Base-by-base conservation (phyloP, 2,888 invertebrate species). In the Chirona hameri region DNA sequence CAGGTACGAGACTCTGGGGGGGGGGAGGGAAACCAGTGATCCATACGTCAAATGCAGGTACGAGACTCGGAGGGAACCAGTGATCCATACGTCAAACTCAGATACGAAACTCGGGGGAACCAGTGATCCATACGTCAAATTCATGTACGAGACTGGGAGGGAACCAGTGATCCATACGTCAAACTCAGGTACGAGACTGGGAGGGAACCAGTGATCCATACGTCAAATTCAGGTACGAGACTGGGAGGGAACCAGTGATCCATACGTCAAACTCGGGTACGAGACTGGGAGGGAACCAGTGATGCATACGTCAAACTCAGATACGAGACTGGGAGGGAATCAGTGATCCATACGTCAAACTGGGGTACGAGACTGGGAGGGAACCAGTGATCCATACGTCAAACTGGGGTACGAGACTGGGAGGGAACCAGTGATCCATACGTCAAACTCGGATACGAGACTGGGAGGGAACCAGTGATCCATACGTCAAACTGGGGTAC, bases 121-220 rank as follows among this genome's bases (percentile, higher is more conserved):
- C 84, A 98, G 97, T 89, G 98, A 98, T 90, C 98, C 98, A 39
- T 98, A 98, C 90, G 97, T 98, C 83, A 98, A 98, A 91, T 97
- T 98, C 90, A 84, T n/a, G n/a, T n/a, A n/a, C n/a, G n/a, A n/a
- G 85, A 85, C 81, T 82, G 84, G 12, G 84, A 84, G 81, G 98
- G 98, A 86, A 94, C 96, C 84, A 98, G 97, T 89, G 98, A 98
- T 90, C 98, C 98, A 39, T 98, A 98, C 90, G 97, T 98, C 83
- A 98, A 98, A 91, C 97, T 98, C 90, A 84, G n/a, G n/a, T n/a
- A n/a, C n/a, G n/a, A n/a, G 85, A 85, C 81, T 82, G 84, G 12
- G 84, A 84, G 81, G 98, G 98, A 86, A 94, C 96, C 84, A 98
- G 97, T 89, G 98, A 98, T 90, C 98, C 98, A 39, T 98, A 98